Conservation (phyloP, 2,113 vertebrate species). For the Mirounga angustirostris region DNA sequence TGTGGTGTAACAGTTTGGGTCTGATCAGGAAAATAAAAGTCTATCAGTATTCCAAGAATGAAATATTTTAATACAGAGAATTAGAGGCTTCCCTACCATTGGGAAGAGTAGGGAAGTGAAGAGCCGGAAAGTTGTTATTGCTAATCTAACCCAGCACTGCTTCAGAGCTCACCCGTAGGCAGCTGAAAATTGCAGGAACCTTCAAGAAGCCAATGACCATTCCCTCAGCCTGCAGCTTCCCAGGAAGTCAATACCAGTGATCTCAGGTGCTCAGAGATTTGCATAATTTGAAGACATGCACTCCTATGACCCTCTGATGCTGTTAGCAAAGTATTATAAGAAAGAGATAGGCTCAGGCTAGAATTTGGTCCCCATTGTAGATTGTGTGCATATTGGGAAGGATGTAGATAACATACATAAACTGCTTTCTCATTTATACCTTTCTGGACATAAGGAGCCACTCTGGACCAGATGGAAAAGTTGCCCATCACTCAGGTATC, state of each 20-base stretch:
- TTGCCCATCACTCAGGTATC: not conserved
- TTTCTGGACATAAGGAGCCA: not conserved
- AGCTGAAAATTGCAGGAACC: not conserved
- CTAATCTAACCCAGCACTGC: not conserved
- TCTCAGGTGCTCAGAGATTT: not conserved
- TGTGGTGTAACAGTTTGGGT: not conserved
- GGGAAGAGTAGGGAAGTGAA: not conserved
- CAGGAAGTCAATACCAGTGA: not conserved
- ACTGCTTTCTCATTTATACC: not conserved
- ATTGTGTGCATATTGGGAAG: not conserved
- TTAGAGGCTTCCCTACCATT: not conserved
- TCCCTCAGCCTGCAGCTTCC: not conserved
- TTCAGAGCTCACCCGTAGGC: not conserved
- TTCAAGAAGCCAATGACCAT: not conserved
- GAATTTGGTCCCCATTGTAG: not conserved
- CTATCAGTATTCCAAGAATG: not conserved
- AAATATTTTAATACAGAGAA: not conserved
- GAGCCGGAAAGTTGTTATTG: not conserved
- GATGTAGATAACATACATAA: not conserved
- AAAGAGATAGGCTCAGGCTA: not conserved
- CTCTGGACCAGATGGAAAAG: not conserved
- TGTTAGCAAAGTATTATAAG: not conserved
- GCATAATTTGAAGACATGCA: not conserved
- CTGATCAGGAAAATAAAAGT: conserved; percentile 6
- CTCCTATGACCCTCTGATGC: not conserved